Evolutionary conservation across 2,888 invertebrate species (phyloP), one percentile per base, ranked within the genome.

Genomic region (Maniola hyperantus): DNA sequence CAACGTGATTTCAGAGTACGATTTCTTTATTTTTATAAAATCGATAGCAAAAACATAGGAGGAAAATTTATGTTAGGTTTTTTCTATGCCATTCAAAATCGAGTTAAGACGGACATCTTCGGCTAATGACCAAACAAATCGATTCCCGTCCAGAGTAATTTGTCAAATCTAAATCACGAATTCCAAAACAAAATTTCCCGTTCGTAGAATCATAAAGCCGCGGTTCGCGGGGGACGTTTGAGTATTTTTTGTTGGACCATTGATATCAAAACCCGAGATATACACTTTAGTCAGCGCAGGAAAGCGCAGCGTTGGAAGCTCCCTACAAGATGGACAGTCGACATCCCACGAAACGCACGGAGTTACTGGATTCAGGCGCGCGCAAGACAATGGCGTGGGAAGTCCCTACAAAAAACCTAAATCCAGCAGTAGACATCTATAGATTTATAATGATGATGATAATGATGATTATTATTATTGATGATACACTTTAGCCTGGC

Each of bases 91-190:
- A 66, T 71, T 66, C 66, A 64, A 71, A 68, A 68, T 68, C 64
- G 62, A 54, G 66, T 66, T 68, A 64, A 42, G 68, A 71, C 55
- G 62, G 68, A 66, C 70, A 66, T 64, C 64, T 66, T 53, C 64
- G 63, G 60, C 66, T 72, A 72, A 72, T 65, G 70, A 70, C 68
- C 68, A 67, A 68, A 70, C 70, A 68, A 70, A 72, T 72, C 70
- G 72, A 70, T 72, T 68, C 70, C 79, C 79, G 78, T 78, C 79
- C 67, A 73, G 77, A 80, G 86, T 85, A 89, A 90, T 91, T 89
- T 89, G 89, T 91, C 89, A 90, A 87, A 87, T 83, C 84, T 83
- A 88, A 69, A 89, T 91, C 88, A 87, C 77, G 79, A 82, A 81
- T 80, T 80, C 79, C 79, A 77, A 82, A 81, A 83, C 79, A 81